Percentiles rank a stretch among this genome's conserved stretches.
These are phyloP conservation scores for Chymomyza costata DNA, from an alignment of 1,140 invertebrate species.

Conservation along the genomic window DNA sequence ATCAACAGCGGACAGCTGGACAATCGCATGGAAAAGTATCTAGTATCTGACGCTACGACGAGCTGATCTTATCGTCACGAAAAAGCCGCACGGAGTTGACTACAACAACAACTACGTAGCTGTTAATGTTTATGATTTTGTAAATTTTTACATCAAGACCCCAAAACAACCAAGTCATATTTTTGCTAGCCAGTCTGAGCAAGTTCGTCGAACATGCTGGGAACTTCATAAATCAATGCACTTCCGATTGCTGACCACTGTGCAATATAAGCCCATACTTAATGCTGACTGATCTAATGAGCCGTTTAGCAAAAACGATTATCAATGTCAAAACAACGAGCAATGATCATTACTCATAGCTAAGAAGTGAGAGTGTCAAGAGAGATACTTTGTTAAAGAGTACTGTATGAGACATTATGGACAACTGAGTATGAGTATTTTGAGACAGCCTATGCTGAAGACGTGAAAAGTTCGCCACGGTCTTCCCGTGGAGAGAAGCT, in stretches of 20 bases:
- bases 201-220: too few relatives aligned
- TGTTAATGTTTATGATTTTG: conserved; percentile 22
- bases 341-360: conserved; percentile 51
- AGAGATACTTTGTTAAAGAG: conserved; percentile 8
- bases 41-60: conserved; percentile 12
- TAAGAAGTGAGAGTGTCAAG: not conserved
- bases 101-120: conserved; percentile 12
- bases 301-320: conserved; percentile 63
- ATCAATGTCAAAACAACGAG: conserved; percentile 57
- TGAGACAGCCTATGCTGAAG: too few relatives aligned
- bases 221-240: conserved; percentile 58
- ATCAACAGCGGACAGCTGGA: conserved; percentile 36
- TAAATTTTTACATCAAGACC: conserved; percentile 1
- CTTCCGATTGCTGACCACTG: conserved; percentile 46
- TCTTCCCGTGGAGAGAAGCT: too few relatives aligned
- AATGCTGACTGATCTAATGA: conserved; percentile 44
- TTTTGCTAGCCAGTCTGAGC: too few relatives aligned
- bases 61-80: conserved; percentile 48
- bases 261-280: conserved; percentile 36
- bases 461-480: too few relatives aligned
- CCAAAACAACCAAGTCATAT: too few relatives aligned
- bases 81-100: conserved; percentile 12
- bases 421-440: not conserved
- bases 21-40: not conserved
- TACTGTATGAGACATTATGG: not conserved